A percentile compares a stretch with the other conserved stretches of the same genome.
Evolutionary conservation across 1,140 invertebrate species (phyloP).

Genomic region (Agrypnia vestita): DNA sequence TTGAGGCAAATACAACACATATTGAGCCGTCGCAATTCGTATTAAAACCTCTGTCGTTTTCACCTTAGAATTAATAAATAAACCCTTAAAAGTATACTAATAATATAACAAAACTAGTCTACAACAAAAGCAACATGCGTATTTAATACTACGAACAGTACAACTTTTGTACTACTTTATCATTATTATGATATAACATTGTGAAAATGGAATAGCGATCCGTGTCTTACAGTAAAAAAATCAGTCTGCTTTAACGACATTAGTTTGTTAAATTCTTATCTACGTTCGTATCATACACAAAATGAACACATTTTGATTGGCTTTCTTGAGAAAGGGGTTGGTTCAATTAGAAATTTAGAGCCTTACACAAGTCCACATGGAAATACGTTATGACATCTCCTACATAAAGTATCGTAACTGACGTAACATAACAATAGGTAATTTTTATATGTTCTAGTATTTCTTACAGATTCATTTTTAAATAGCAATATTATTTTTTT

Average conservation of each 20-base stretch:
- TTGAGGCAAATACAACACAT: slow-evolving; percentile 10
- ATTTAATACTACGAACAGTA: slow-evolving; percentile 9
- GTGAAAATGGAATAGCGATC: not conserved
- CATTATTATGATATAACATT: too few species aligned
- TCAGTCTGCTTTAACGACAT: slow-evolving; percentile 25
- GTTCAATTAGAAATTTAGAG: not conserved
- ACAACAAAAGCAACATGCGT: slow-evolving; percentile 1
- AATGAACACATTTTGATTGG: slow-evolving; percentile 25
- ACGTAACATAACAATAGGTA: too few species aligned
- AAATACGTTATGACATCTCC: too few species aligned
- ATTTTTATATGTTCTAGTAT: too few species aligned
- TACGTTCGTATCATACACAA: not conserved
- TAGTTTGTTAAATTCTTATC: slow-evolving; percentile 19
- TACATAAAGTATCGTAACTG: too few species aligned
- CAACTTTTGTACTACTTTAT: not conserved
- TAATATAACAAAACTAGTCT: slow-evolving; percentile 10
- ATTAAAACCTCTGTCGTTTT: not conserved
- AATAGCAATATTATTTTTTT: too few species aligned
- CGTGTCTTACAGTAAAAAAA: slow-evolving; percentile 24
- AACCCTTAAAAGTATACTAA: slow-evolving; percentile 7
- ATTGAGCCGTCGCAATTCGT: slow-evolving; percentile 6
- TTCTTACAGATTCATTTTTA: too few species aligned
- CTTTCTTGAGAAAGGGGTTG: slow-evolving; percentile 4
- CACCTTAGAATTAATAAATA: slow-evolving; percentile 27
- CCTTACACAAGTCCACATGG: too few species aligned